Percentiles rank a stretch among this genome's conserved stretches.
phyloP scores from a whole-genome alignment of 2,888 invertebrate genomes.

The Macrostomum cliftonense region DNA sequence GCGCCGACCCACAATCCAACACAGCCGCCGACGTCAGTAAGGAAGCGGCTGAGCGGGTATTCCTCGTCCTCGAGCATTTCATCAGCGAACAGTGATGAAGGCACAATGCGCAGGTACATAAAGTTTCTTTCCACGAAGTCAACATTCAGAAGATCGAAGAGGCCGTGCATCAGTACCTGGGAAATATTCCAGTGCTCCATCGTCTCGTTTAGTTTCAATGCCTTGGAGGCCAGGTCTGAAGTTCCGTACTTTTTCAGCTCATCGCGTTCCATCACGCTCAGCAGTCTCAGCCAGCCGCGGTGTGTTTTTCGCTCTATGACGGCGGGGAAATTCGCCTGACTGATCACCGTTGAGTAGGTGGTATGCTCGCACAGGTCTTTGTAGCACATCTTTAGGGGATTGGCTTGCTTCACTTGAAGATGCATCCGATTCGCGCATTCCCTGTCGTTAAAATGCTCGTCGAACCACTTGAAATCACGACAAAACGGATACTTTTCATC shows the following conservation, averaged over 20 bases:
- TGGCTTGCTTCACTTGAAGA: no score
- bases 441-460: no score
- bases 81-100: slow-evolving; percentile 11
- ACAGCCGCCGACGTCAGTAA: slow-evolving; percentile 12
- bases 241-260: slow-evolving; percentile 6
- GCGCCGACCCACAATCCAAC: slow-evolving; percentile 12
- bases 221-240: slow-evolving; percentile 6
- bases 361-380: slow-evolving; percentile 6
- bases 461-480: no score
- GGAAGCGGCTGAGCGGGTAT: slow-evolving; percentile 8
- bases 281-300: slow-evolving; percentile 3
- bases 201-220: slow-evolving; percentile 1
- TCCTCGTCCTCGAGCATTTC: slow-evolving; percentile 8
- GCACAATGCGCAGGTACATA: slow-evolving; percentile 8
- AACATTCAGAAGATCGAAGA: slow-evolving; percentile 8
- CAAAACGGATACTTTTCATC: not conserved
- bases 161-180: not conserved
- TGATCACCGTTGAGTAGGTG: slow-evolving; percentile 7
- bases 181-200: not conserved
- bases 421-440: no score
- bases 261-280: slow-evolving; percentile 3
- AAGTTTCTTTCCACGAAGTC: slow-evolving; percentile 10
- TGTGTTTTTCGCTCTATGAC: slow-evolving; percentile 4
- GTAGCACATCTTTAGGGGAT: no score
- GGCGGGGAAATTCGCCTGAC: slow-evolving; percentile 10